phyloP scores from a whole-genome alignment of 2,888 invertebrate species.

The Ischnus inquisitorius region DNA sequence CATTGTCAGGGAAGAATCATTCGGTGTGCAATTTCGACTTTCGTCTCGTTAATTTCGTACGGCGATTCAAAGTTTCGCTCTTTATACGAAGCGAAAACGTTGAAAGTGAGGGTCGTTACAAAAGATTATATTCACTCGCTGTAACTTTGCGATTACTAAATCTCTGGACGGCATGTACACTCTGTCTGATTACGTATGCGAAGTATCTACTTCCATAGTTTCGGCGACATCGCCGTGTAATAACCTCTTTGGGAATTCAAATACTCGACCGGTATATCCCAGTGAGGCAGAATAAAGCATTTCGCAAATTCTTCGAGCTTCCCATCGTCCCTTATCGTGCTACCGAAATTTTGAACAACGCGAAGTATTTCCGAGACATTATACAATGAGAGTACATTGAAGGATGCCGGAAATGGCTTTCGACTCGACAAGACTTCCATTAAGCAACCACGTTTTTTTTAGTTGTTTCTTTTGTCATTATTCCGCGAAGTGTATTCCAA shows the following conservation, averaged over 20 bases:
- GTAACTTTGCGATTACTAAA: neutral
- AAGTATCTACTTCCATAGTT: conserved; percentile 28
- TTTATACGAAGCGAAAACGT: conserved; percentile 2
- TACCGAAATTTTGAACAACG: neutral
- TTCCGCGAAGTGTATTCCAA: neutral
- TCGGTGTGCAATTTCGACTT: neutral
- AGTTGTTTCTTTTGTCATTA: neutral
- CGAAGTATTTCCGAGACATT: neutral
- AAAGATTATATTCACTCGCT: conserved; percentile 6
- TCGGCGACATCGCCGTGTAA: neutral
- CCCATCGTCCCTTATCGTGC: neutral
- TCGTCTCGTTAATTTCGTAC: neutral
- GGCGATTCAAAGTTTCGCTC: neutral
- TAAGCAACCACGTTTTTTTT: neutral
- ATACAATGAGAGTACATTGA: neutral
- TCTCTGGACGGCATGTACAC: conserved; percentile 1
- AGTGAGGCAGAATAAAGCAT: neutral
- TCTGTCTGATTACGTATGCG: conserved; percentile 44
- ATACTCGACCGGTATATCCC: neutral
- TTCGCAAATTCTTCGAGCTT: conserved; percentile 6
- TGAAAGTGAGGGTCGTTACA: conserved; percentile 1
- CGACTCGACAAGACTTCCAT: conserved; percentile 7
- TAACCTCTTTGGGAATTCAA: conserved; percentile 1
- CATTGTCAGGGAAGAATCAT: neutral
- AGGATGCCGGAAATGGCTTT: conserved; percentile 6